Evolutionary conservation across 2,888 invertebrate genomes (phyloP).

Genomic region (Leucophora obtusa): DNA sequence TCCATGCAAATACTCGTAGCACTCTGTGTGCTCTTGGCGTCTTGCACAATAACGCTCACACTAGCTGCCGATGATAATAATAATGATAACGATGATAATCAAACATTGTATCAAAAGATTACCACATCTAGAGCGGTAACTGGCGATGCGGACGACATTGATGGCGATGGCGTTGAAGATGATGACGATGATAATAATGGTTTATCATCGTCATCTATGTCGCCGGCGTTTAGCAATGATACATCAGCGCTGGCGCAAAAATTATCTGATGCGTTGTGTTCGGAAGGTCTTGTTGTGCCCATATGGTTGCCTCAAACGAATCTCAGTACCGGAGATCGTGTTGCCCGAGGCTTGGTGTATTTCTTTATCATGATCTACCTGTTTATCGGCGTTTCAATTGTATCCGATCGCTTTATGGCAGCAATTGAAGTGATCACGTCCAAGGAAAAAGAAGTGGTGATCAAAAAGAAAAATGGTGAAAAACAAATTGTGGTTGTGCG

Average conservation of each 20-base stretch:
- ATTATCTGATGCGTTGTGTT: conserved; percentile 80
- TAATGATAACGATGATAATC: conserved; percentile 35
- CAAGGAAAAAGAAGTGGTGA: conserved; percentile 95
- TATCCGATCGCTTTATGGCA: conserved; percentile 99
- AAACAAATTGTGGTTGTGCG: conserved; percentile 93
- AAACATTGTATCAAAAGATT: conserved; percentile 16
- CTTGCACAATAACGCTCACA: conserved; percentile 71
- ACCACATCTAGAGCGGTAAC: conserved; percentile 38
- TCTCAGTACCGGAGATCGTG: conserved; percentile 86
- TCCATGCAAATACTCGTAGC: conserved; percentile 62
- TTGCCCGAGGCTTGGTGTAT: conserved; percentile 93
- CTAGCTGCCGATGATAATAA: conserved; percentile 64
- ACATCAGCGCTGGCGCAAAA: conserved; percentile 61
- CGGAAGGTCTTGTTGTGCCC: conserved; percentile 91
- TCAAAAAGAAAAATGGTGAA: conserved; percentile 92
- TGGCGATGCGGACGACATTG: conserved; percentile 37
- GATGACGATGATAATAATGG: conserved; percentile 1
- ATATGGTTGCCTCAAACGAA: conserved; percentile 92
- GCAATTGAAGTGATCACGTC: conserved; percentile 99
- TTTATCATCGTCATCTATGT: conserved; percentile 25
- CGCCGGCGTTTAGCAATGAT: conserved; percentile 44
- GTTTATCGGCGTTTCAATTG: conserved; percentile 99
- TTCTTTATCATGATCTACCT: conserved; percentile 93
- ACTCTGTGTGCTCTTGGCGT: conserved; percentile 69
- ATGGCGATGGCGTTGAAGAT: conserved; percentile 29